Percentiles rank a stretch among this genome's conserved stretches.
Conservation (phyloP, 2,113 vertebrate genomes). For the Chaenogobius annularis region DNA sequence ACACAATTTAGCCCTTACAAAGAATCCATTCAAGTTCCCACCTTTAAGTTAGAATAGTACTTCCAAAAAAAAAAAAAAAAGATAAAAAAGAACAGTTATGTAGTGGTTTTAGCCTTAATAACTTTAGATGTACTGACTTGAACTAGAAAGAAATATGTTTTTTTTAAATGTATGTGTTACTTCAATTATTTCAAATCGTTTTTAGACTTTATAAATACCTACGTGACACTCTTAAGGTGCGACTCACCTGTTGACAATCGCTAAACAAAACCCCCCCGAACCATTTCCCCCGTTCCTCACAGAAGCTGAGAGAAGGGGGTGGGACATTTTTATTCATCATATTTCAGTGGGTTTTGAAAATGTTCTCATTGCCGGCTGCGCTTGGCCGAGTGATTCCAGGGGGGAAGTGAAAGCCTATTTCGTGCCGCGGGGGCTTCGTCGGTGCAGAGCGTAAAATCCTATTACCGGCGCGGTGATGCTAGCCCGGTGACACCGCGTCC, state of each 20-base stretch:
- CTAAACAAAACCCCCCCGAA: constrained; percentile 24
- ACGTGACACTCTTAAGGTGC: neutral
- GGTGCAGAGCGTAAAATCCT: constrained; percentile 75
- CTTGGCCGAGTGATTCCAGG: constrained; percentile 64
- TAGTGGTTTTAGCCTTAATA: no score
- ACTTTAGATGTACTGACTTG: no score
- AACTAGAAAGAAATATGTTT: no score
- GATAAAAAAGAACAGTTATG: no score
- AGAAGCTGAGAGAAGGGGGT: constrained; percentile 23
- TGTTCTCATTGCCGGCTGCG: constrained; percentile 53
- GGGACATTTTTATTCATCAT: constrained; percentile 58
- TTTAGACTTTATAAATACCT: neutral
- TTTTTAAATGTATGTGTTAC: neutral
- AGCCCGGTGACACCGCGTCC: constrained; percentile 67
- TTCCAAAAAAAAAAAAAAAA: no score
- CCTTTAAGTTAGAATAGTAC: no score
- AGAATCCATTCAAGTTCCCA: constrained; percentile 11
- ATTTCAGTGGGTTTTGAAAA: constrained; percentile 72
- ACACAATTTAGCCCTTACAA: no score
- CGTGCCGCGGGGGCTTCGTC: constrained; percentile 54
- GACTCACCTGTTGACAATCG: constrained; percentile 6
- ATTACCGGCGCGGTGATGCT: constrained; percentile 58
- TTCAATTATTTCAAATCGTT: neutral
- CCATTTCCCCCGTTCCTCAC: constrained; percentile 29
- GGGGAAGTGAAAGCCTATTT: constrained; percentile 68